Percentiles rank a stretch among this genome's conserved stretches.
Conservation (phyloP, 2,113 vertebrate species). For the Carettochelys insculpta region DNA sequence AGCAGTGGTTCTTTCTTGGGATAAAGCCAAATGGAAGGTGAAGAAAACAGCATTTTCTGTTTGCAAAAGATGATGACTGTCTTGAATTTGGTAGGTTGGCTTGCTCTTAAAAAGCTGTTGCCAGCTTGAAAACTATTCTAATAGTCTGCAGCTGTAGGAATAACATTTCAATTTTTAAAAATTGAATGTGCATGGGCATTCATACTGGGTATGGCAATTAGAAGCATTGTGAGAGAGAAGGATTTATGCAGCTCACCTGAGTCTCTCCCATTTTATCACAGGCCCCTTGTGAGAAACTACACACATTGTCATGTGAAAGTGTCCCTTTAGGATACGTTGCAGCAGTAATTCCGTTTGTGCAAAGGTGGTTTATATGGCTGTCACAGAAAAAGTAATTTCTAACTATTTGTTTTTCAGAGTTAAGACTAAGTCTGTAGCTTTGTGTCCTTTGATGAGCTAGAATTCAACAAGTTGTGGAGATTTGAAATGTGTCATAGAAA, state of each 20-base stretch:
- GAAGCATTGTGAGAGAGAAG: neutral
- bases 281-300: neutral
- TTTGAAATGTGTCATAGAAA: neutral
- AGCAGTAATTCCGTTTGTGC: neutral
- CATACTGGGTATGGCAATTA: neutral
- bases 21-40: neutral
- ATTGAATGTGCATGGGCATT: neutral
- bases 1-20: neutral
- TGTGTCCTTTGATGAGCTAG: neutral
- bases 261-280: neutral
- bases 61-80: neutral
- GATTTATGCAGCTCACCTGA: neutral
- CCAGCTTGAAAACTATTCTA: neutral
- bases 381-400: neutral
- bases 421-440: neutral
- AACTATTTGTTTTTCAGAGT: neutral
- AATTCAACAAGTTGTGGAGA: neutral
- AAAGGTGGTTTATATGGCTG: neutral
- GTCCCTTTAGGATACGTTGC: neutral
- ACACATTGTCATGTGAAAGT: neutral
- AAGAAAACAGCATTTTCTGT: neutral
- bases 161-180: neutral
- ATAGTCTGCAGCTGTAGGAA: neutral
- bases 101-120: neutral
- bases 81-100: neutral